These are phyloP conservation scores for Oncorhynchus nerka DNA, from an alignment of 2,113 vertebrate genomes.

Conservation along the genomic window DNA sequence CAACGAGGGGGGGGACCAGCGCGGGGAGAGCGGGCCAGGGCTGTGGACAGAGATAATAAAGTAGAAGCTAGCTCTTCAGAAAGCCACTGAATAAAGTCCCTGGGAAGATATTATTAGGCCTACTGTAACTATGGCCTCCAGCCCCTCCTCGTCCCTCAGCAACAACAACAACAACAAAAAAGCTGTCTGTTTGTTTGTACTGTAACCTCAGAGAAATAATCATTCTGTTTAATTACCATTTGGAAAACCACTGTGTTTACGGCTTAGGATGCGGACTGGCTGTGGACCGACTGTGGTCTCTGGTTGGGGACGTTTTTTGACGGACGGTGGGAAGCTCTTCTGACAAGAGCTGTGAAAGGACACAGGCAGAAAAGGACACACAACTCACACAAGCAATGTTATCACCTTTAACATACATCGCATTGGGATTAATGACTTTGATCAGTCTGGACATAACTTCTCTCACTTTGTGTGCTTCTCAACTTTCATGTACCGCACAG, in stretches of 20 bases:
- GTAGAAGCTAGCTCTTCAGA: constrained; percentile 20
- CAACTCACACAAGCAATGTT: constrained; percentile 1
- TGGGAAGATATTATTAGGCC: constrained; percentile 12
- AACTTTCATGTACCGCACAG: background rate
- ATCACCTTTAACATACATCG: constrained; percentile 5
- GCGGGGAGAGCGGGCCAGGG: constrained; percentile 4
- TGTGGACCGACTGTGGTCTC: background rate
- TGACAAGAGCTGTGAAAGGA: background rate
- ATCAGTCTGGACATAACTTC: background rate
- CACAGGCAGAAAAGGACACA: background rate
- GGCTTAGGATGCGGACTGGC: constrained; percentile 1
- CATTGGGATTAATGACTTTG: background rate
- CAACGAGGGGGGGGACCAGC: background rate
- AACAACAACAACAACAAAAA: background rate
- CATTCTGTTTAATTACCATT: constrained; percentile 34
- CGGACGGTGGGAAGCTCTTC: background rate
- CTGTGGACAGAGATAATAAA: constrained; percentile 47
- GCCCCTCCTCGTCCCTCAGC: background rate
- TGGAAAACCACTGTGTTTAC: constrained; percentile 9
- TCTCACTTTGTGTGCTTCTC: background rate
- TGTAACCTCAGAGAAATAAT: constrained; percentile 29
- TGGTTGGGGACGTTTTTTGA: background rate
- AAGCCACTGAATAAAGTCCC: constrained; percentile 33
- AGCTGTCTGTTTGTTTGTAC: constrained; percentile 16
- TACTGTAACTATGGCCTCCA: constrained; percentile 18